Conservation (phyloP, 2,797 vertebrate genomes). For the Telmatherina bonti region DNA sequence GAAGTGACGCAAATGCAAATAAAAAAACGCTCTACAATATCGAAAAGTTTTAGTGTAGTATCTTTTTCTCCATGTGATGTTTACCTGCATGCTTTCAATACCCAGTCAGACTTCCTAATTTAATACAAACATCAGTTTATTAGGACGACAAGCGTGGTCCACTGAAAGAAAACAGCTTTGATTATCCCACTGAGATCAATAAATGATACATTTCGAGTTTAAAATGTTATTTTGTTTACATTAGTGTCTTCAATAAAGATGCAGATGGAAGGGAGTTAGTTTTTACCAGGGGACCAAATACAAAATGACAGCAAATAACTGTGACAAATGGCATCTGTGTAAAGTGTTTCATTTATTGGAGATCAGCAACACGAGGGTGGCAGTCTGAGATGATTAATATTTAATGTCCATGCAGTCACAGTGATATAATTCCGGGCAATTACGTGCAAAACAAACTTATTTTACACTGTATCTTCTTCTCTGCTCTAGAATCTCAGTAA, state of each 20-base stretch:
- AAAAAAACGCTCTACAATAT: background rate
- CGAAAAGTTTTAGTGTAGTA: background rate
- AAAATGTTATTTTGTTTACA: conserved; percentile 50
- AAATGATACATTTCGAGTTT: conserved; percentile 43
- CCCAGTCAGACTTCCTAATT: too few relatives aligned
- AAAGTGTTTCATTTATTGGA: conserved; percentile 63
- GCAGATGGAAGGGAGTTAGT: conserved; percentile 36
- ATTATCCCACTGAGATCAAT: conserved; percentile 53
- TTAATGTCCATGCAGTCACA: conserved; percentile 59
- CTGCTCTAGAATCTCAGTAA: background rate
- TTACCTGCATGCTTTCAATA: background rate
- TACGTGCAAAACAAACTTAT: conserved; percentile 53
- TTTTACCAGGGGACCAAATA: conserved; percentile 45
- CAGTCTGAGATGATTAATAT: conserved; percentile 70
- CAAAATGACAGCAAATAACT: conserved; percentile 66
- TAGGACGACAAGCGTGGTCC: conserved; percentile 17
- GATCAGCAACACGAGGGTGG: conserved; percentile 63
- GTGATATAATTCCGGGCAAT: conserved; percentile 57
- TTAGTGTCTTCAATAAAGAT: conserved; percentile 33
- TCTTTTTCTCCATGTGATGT: background rate
- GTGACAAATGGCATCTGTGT: conserved; percentile 62
- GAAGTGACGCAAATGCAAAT: background rate
- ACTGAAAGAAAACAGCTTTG: conserved; percentile 33
- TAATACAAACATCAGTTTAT: background rate
- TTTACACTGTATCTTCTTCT: conserved; percentile 3